Evolutionary conservation across 2,888 invertebrate species (phyloP), one percentile per base, ranked within the genome.

Genomic region (Dascillus cervinus): DNA sequence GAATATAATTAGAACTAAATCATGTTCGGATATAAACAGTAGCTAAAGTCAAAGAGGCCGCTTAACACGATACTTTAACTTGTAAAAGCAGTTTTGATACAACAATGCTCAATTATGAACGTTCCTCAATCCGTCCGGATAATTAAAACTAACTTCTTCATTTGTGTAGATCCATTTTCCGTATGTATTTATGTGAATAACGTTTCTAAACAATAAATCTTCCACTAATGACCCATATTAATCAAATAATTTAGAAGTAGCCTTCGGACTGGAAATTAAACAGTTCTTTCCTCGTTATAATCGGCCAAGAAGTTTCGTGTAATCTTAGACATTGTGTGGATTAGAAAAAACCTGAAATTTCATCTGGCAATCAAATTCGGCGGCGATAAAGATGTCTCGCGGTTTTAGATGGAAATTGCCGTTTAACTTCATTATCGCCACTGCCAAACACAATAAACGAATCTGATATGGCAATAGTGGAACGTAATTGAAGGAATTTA

Each of bases 1-100:
- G 32, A 34, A 36, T 44, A 41, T 44, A 44, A 44, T 44, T 44
- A 44, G 37, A 41, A 32, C 34, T 44, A 44, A 44, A 44, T 44
- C 43, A 44, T 41, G 39, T 44, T 41, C 32, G 26, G 33, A 28
- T 39, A 37, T 36, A 41, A 44, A 44, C 43, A 41, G 43, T 44
- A 44, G 43, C 41, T 25, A 24, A 32, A 39, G 27, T 39, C 41
- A 44, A 44, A 41, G 38, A 30, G 19, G 22, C 43, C 43, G 43
- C 41, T 31, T 31, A 38, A 37, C 41, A 38, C 37, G 38, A 29
- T 34, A 34, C 34, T 30, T 29, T 31, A 22, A 31, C 26, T 24
- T 5, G 26, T 26, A 26, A 24, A 13, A 6, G 22, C 6, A 39
- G 32, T 35, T 39, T 39, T 36, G 39, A 39, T 36, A 32, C 2